Evolutionary conservation across 1,140 invertebrate species (phyloP), one percentile per base, ranked within the genome.

Genomic region (Mizuhopecten yessoensis): DNA sequence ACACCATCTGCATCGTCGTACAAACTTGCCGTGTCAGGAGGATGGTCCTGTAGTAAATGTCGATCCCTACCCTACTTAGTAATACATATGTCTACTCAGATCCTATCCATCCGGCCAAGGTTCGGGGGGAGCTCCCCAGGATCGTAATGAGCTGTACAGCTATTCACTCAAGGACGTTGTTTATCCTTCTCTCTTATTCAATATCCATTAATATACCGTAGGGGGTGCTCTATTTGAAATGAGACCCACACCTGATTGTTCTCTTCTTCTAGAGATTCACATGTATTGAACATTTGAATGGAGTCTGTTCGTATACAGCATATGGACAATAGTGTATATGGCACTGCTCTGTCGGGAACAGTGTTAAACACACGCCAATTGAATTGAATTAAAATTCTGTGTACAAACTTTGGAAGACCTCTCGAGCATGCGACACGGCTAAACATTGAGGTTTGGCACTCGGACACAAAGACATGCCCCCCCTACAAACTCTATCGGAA

Each of bases 301-400:
- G 57, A 17, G 57, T 75, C 5, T 75, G 57, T 75, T 75, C 57
- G 57, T 75, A 75, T n/a, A 29, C 23, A 9, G 5, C n/a, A 75
- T n/a, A n/a, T 5, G 17, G 57, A 75, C 57, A 75, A 75, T 75
- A 17, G 23, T 75, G 29, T 5, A 11, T 29, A 29, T 5, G 57
- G 57, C 57, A 75, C 11, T 75, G 17, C 57, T 75, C 23, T 17
- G 23, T 75, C 57, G n/a, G 57, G n/a, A 75, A 75, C 17, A 75
- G 57, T 75, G 57, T 75, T 75, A 75, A 29, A 75, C 57, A 75
- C 17, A 75, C n/a, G 57, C 57, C 57, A 17, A 75, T 75, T 75
- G 57, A 75, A 75, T 75, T 75, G 57, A 75, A 75, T 75, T 75
- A 75, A 75, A 75, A n/a, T 75, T 75, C 57, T 75, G 57, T 75